Conservation (phyloP, 2,113 vertebrate genomes). For the Ceyx cyanopectus region DNA sequence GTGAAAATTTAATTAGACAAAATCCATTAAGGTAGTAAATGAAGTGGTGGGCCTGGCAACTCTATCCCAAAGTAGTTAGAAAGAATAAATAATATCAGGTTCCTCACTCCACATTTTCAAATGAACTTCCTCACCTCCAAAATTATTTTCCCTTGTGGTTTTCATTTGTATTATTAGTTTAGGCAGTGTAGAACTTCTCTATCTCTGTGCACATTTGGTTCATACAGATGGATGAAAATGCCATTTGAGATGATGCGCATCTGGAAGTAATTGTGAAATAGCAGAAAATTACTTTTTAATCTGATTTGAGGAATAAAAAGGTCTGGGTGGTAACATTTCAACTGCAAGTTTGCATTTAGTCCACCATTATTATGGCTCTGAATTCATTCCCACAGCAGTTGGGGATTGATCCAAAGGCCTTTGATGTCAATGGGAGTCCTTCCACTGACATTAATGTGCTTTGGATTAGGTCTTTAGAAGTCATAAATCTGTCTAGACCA, state of each 20-base stretch:
- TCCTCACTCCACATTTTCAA: background rate
- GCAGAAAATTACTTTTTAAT: constrained; percentile 69
- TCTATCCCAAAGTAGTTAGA: background rate
- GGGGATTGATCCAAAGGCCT: constrained; percentile 55
- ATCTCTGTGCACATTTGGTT: constrained; percentile 9
- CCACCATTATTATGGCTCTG: constrained; percentile 15
- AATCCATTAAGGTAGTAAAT: background rate
- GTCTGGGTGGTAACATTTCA: constrained; percentile 50
- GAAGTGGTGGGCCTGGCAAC: background rate
- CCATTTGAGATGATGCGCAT: constrained; percentile 58
- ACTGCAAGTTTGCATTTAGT: constrained; percentile 47
- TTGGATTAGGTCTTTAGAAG: constrained; percentile 69
- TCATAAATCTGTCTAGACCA: constrained; percentile 62
- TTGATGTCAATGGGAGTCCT: constrained; percentile 65
- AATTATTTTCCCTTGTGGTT: constrained; percentile 35
- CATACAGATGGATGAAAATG: constrained; percentile 66
- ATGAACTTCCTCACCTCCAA: constrained; percentile 9
- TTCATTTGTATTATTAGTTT: constrained; percentile 44
- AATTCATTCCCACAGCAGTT: constrained; percentile 48
- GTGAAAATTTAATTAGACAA: constrained; percentile 28
- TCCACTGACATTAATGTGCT: constrained; percentile 55
- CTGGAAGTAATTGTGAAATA: constrained; percentile 70
- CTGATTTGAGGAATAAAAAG: constrained; percentile 67
- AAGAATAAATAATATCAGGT: background rate
- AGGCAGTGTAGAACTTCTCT: constrained; percentile 10